Evolutionary conservation across 2,888 invertebrate genomes (phyloP).

Genomic region (Heliconius erato): DNA sequence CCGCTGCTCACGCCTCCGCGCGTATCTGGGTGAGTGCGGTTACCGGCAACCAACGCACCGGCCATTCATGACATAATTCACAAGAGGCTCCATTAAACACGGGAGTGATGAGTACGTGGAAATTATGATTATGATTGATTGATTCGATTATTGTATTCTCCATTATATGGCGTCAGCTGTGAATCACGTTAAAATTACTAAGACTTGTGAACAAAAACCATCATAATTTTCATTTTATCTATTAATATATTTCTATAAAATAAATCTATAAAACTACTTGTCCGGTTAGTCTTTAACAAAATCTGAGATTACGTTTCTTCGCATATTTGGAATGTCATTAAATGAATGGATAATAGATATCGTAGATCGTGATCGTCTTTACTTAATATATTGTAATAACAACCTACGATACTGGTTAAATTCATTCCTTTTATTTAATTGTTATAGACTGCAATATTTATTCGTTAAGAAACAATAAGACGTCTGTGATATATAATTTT

Average conservation of each 20-base stretch:
- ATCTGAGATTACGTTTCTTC: not conserved
- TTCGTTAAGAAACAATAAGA: not conserved
- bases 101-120: conserved; percentile 55
- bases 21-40: conserved; percentile 83
- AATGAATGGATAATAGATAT: not conserved
- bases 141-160: conserved; percentile 40
- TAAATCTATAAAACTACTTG: not conserved
- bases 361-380: not conserved
- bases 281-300: not conserved
- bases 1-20: conserved; percentile 80
- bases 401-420: no score
- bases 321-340: not conserved
- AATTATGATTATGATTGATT: conserved; percentile 45
- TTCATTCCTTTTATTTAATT: not conserved
- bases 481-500: no score
- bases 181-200: conserved; percentile 51
- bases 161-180: conserved; percentile 57
- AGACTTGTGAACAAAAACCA: conserved; percentile 16
- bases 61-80: conserved; percentile 82
- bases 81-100: conserved; percentile 79
- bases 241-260: not conserved
- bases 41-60: conserved; percentile 80
- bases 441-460: not conserved
- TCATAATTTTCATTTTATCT: not conserved
- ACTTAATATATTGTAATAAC: not conserved